Base-by-base conservation (phyloP, 2,113 vertebrate genomes). In the Aythya baeri region DNA sequence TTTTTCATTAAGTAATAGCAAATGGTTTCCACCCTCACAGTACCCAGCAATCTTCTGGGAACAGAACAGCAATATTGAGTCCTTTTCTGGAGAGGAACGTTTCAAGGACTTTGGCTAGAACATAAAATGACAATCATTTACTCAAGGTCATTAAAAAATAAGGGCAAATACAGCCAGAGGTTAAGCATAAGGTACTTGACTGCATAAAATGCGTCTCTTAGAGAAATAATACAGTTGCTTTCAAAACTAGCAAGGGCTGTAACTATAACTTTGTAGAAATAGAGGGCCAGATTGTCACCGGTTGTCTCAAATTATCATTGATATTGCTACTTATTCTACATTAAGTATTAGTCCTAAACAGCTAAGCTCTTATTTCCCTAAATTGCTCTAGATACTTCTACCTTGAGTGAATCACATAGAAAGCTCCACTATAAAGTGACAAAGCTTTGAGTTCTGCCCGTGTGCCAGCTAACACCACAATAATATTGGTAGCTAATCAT, bases 1-100 rank as follows among this genome's bases (percentile, higher is more conserved):
- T 96, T 97, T 97, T 96, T 97, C 96, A 97, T 97, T 96, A 97
- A 97, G 94, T 97, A 97, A 97, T 95, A 96, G 94, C 92, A 96
- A 97, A 97, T 95, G 88, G 96, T 94, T 96, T 97, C 91, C 92
- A 96, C 94, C 96, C 92, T 95, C 86, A 59, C 81, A 89, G 92
- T 96, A 96, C 89, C 92, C 94, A 94, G 89, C 93, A 97, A 93
- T 97, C 93, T 96, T 95, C 87, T 92, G 96, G 96, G 96, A 97
- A 90, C 90, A 93, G 80, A 88, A 75, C 57, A 78, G 93, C 0
- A 5, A 95, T 94, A 96, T 70, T 76, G 83, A 94, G 88, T 94
- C 75, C 83, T 95, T 91, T 96, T 88, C 93, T 94, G 88, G 81
- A 94, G 90, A 92, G 72, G 88, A 96, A 89, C 94, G 71, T 93